Evolutionary conservation across 1,140 invertebrate species (phyloP), one percentile per base, ranked within the genome.

Genomic region (Pararge aegeria): DNA sequence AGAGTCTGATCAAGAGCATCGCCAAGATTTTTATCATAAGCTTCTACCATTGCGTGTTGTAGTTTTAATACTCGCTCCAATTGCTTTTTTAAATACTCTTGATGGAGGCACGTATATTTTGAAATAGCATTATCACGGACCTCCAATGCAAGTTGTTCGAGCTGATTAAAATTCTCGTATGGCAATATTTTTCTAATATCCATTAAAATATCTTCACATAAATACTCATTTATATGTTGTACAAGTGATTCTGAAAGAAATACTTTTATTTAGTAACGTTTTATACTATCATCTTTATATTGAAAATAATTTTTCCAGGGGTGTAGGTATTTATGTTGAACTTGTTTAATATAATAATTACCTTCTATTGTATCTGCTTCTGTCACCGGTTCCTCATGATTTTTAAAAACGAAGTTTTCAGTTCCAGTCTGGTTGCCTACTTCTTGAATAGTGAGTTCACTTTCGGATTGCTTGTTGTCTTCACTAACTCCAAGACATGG

Each of bases 151-250:
- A 70, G 30, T 24, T 62, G 34, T 46, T 63, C 57, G 20, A 76
- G 29, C 18, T 67, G 42, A 24, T 67, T 61, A 16, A 29, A 20
- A 10, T 52, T 34, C 24, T 48, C 60, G n/a, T 27, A 20, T 13
- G 13, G 46, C 6, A 66, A 53, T 44, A 75, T 29, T 19, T 75
- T 44, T 0, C 51, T 55, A 5, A 78, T 51, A n/a, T 60, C 37
- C 51, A 68, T 50, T 13, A 53, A 21, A n/a, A 63, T 46, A 44
- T 77, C 62, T 10, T 68, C 51, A 37, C 66, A 67, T 18, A 75
- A 50, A 27, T 68, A 77, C 44, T 73, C 64, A n/a, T 73, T 55
- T 7, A 81, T 68, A 54, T 73, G 61, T 46, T 73, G 49, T 6
- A 70, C 16, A 0, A 79, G 54, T 16, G 34, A 48, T 30, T 55